Conservation (phyloP, 1,140 invertebrate species). For the Watersipora subatra region DNA sequence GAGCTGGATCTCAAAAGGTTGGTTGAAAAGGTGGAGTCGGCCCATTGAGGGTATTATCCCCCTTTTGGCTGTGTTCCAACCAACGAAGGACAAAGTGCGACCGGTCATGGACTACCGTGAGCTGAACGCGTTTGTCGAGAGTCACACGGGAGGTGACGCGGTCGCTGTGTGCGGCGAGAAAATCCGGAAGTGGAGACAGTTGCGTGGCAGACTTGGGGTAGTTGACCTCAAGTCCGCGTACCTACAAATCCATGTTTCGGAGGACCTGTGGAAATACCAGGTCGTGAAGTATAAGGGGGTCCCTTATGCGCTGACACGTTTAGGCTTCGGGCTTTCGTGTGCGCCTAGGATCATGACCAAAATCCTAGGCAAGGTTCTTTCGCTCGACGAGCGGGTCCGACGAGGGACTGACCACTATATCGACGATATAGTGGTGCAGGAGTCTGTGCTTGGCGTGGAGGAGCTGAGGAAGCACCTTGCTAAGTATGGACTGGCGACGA, state of each 20-base stretch:
- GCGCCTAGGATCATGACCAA: slow-evolving; percentile 2
- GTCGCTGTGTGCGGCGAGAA: neutral
- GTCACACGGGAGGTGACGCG: neutral
- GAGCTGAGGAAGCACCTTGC: neutral
- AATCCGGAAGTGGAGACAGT: neutral
- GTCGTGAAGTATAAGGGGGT: slow-evolving; percentile 1
- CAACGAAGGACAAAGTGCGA: slow-evolving; percentile 1
- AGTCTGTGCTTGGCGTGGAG: neutral
- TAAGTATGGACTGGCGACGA: neutral
- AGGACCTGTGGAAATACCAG: slow-evolving; percentile 4
- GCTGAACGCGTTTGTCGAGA: neutral
- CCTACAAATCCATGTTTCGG: slow-evolving; percentile 1
- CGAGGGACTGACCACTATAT: neutral
- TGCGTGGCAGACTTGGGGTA: neutral
- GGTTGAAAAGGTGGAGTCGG: neutral
- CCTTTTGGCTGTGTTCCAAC: neutral
- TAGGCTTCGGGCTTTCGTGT: neutral
- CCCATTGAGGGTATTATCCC: neutral
- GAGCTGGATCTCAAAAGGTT: no score
- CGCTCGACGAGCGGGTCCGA: neutral
- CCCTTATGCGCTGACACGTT: neutral
- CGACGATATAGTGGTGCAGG: slow-evolving; percentile 5
- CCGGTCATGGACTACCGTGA: slow-evolving; percentile 3
- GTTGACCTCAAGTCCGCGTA: slow-evolving; percentile 3
- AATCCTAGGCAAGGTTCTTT: neutral